These are phyloP conservation scores for Pelobates fuscus DNA, from an alignment of 2,113 vertebrate species.

Conservation along the genomic window DNA sequence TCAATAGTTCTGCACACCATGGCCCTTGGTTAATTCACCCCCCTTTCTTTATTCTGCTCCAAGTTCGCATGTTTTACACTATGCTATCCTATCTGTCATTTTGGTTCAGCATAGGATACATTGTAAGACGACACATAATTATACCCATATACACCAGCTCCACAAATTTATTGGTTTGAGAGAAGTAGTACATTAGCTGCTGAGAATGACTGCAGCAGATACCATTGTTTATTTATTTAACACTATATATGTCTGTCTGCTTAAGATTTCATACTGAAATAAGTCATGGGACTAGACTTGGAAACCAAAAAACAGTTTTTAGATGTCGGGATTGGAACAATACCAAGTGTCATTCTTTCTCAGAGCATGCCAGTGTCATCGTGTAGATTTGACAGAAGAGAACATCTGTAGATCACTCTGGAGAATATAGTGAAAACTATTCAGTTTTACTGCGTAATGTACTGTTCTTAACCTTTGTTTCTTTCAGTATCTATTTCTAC, in stretches of 20 bases:
- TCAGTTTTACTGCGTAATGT: neutral
- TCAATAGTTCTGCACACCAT: too few relatives aligned
- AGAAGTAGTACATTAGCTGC: neutral
- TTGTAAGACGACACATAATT: neutral
- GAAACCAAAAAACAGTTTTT: conserved; percentile 20
- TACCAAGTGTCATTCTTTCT: conserved; percentile 21
- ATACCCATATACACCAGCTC: neutral
- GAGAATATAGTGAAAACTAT: conserved; percentile 12
- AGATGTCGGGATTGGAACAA: neutral
- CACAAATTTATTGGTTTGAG: neutral
- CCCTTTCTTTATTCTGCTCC: too few relatives aligned
- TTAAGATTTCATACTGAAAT: conserved; percentile 22
- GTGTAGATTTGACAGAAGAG: conserved; percentile 21
- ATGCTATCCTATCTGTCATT: too few relatives aligned
- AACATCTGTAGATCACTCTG: conserved; percentile 8
- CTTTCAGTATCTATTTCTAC: neutral
- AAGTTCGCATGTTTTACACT: too few relatives aligned
- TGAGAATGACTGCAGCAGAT: neutral
- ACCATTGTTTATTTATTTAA: conserved; percentile 33
- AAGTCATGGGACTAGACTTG: conserved; percentile 18
- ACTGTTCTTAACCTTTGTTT: neutral
- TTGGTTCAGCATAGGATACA: too few relatives aligned
- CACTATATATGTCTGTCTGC: conserved; percentile 11
- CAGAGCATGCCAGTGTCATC: conserved; percentile 9
- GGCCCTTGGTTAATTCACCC: too few relatives aligned